Base-by-base conservation (phyloP, 2,797 vertebrate species). In the Falco columbarius region DNA sequence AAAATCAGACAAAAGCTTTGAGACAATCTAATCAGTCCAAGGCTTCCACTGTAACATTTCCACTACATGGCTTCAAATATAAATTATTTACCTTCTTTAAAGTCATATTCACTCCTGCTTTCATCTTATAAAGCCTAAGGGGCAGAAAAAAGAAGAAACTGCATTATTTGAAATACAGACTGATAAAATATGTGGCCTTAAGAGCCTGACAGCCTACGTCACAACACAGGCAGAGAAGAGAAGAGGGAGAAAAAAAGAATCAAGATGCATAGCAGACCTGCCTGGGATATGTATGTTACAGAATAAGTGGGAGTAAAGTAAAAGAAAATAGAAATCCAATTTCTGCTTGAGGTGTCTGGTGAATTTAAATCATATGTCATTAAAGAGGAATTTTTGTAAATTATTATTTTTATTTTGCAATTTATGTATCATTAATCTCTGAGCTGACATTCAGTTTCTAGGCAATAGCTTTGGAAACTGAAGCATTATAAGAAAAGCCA, bases 21-120 rank as follows among this genome's bases (percentile, higher is more conserved):
- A 83, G 89, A 83, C 36, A 93, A 71, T 89, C 52, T 74, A 76
- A 93, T 90, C 71, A 93, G 46, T 87, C 23, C 46, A 55, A 96
- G 58, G 38, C 13, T 94, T 86, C 61, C n/a, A 63, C 14, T 72
- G 30, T n/a, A 93, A 74, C 16, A 22, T 88, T 93, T 89, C 67
- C 29, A 80, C 61, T 76, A 59, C 16, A 17, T 77, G 49, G 16
- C 16, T 86, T 95, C 70, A 87, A 63, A 95, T 68, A 24, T 87
- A 93, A 96, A 93, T 70, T 3, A 70, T 92, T 93, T 95, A 20
- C 51, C 76, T 94, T 81, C 82, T 89, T 87, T 88, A 80, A 88
- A 95, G 63, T 66, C 93, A 91, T 49, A 88, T 67, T 75, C 49
- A 42, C 36, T 89, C 27, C 46, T 59, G 27, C 12, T 89, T 95